Evolutionary conservation across 2,797 vertebrate genomes (phyloP).

Genomic region (Parotocinclus haroldoi): DNA sequence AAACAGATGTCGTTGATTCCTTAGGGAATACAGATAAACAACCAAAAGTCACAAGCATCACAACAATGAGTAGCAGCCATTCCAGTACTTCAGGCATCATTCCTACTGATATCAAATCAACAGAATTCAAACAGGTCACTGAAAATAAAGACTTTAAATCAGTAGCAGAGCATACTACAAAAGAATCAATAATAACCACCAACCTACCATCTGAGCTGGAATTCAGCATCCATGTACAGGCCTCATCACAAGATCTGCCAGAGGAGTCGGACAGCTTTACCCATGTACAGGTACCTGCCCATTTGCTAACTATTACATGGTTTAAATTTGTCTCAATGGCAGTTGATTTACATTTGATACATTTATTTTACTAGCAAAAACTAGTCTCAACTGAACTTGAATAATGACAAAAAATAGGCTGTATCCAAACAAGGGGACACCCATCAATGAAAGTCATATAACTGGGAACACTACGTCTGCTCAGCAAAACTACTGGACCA

Average conservation of each 20-base stretch:
- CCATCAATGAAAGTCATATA: no score
- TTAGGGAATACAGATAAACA: background rate
- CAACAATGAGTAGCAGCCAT: background rate
- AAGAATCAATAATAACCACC: background rate
- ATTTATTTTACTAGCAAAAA: no score
- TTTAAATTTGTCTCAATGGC: no score
- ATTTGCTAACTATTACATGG: no score
- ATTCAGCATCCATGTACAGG: conserved; percentile 2
- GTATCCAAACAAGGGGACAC: no score
- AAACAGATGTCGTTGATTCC: background rate
- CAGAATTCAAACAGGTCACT: background rate
- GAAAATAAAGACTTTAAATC: background rate
- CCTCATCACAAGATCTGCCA: background rate
- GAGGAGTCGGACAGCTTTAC: conserved; percentile 4
- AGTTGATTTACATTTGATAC: no score
- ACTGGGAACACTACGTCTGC: no score
- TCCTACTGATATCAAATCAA: background rate
- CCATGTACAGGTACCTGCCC: conserved; percentile 20
- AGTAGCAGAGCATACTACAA: background rate
- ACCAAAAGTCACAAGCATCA: background rate
- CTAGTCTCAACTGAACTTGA: no score
- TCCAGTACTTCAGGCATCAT: background rate
- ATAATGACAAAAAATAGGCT: no score
- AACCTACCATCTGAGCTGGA: background rate
- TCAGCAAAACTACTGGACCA: no score